A percentile compares a stretch with the other conserved stretches of the same genome.
Conservation (phyloP, 2,888 invertebrate species). For the Zeuzera pyrina region DNA sequence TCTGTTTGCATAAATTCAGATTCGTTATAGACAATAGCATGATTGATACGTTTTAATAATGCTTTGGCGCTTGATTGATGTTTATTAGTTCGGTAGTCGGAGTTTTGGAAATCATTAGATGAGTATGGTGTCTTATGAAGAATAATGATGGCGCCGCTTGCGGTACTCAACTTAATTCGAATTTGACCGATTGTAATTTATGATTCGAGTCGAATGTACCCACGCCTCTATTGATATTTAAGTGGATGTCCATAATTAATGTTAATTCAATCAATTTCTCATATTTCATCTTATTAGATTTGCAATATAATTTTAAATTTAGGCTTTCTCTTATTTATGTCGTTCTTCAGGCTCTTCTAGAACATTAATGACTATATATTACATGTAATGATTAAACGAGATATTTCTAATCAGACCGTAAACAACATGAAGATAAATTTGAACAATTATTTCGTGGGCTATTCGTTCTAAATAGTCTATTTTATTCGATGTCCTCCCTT, state of each 20-base stretch:
- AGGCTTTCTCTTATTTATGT: constrained; percentile 18
- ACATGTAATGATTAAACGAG: constrained; percentile 12
- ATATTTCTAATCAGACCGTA: constrained; percentile 31
- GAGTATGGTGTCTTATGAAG: constrained; percentile 63
- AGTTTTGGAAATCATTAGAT: constrained; percentile 67
- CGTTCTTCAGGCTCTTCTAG: constrained; percentile 6
- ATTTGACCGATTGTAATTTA: constrained; percentile 56
- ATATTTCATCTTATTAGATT: constrained; percentile 19
- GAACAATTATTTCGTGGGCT: constrained; percentile 44
- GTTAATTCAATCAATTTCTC: constrained; percentile 38
- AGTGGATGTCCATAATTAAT: constrained; percentile 31
- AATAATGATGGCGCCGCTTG: constrained; percentile 56
- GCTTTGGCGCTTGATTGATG: constrained; percentile 65
- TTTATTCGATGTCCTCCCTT: constrained; percentile 36
- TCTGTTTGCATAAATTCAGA: constrained; percentile 65
- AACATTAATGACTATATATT: constrained; percentile 1
- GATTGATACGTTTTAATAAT: constrained; percentile 69
- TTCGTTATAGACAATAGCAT: constrained; percentile 65
- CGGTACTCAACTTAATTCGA: constrained; percentile 65
- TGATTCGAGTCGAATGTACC: constrained; percentile 38
- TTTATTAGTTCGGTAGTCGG: constrained; percentile 71
- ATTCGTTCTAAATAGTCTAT: constrained; percentile 35
- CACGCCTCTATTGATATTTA: constrained; percentile 41
- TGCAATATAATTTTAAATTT: constrained; percentile 15
- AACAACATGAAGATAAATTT: constrained; percentile 39